A percentile compares a stretch with the other conserved stretches of the same genome.
Conservation (phyloP, 2,888 invertebrate genomes). For the Lydus trimaculatus region DNA sequence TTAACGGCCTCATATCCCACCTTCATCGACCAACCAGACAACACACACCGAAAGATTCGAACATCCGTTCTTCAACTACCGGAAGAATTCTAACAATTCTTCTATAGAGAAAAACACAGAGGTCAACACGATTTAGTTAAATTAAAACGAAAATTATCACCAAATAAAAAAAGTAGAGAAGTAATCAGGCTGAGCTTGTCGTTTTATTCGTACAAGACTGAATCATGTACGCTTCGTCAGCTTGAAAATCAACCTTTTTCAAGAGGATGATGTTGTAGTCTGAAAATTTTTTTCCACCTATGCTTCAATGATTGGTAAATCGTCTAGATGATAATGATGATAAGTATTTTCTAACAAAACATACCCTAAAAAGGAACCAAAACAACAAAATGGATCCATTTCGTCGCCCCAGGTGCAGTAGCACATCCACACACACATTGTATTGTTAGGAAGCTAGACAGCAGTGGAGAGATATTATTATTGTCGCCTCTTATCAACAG, state of each 20-base stretch:
- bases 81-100: not conserved
- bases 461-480: too few species aligned
- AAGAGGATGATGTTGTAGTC: not conserved
- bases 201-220: not conserved
- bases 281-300: not conserved
- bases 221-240: not conserved
- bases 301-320: not conserved
- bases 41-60: not conserved
- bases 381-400: not conserved
- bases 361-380: not conserved
- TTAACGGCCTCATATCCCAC: not conserved
- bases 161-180: not conserved
- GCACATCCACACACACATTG: not conserved
- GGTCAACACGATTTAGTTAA: too few species aligned
- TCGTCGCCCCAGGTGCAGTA: not conserved
- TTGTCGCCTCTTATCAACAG: slow-evolving; percentile 3
- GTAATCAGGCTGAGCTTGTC: not conserved
- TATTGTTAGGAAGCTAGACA: not conserved
- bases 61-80: not conserved
- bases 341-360: not conserved
- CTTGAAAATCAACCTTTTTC: not conserved
- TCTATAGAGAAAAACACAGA: not conserved
- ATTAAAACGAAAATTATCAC: not conserved
- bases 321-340: not conserved
- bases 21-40: not conserved